A percentile compares a stretch with the other conserved stretches of the same genome.
Evolutionary conservation across 2,888 invertebrate species (phyloP).

Genomic region (Dugesia japonica): DNA sequence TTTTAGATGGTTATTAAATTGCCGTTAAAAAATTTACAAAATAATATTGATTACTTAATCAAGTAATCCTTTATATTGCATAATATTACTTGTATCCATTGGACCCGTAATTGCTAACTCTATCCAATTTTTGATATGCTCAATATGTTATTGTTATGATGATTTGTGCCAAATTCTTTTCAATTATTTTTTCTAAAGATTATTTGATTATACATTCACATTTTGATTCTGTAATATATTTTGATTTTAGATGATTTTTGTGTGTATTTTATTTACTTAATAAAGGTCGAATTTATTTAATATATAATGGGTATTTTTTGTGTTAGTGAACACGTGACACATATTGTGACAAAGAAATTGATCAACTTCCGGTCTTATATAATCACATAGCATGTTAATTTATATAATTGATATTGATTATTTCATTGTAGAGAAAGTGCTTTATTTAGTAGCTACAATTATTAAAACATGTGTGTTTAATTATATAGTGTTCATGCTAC

Average conservation of each 20-base stretch:
- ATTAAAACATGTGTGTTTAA: not conserved
- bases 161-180: not conserved
- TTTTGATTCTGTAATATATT: conserved; percentile 10
- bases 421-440: not conserved
- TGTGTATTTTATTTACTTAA: not conserved
- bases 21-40: not conserved
- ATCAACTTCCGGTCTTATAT: not conserved
- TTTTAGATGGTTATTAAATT: not conserved
- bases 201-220: conserved; percentile 5
- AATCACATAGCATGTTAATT: conserved; percentile 6
- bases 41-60: not conserved
- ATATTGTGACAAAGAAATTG: not conserved
- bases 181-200: conserved; percentile 8
- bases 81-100: not conserved
- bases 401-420: conserved; percentile 9
- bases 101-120: not conserved
- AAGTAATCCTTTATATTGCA: not conserved
- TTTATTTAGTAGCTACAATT: not conserved
- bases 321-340: not conserved
- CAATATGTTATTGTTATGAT: not conserved
- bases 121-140: not conserved
- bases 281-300: not conserved
- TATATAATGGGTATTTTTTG: not conserved
- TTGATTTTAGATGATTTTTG: not conserved
- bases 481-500: not conserved